Conservation (phyloP, 2,113 vertebrate genomes). For the Heliornis fulica region DNA sequence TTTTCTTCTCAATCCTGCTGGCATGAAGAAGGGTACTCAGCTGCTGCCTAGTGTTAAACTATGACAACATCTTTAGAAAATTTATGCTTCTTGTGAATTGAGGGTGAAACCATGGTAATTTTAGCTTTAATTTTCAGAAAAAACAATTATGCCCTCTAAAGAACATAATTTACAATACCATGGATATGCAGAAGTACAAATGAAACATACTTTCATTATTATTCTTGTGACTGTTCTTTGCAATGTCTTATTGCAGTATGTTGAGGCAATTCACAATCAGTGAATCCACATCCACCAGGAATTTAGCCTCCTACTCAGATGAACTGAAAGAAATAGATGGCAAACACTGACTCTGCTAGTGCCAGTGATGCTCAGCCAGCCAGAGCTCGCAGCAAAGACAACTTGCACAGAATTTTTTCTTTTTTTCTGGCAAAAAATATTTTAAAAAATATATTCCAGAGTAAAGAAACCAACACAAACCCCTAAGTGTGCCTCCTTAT, state of each 20-base stretch:
- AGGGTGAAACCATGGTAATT: background rate
- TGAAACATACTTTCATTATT: background rate
- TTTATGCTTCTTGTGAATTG: background rate
- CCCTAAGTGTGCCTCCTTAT: background rate
- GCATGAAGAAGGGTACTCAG: no score
- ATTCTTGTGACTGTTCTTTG: background rate
- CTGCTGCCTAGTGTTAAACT: no score
- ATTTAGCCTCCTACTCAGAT: background rate
- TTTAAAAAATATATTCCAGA: background rate
- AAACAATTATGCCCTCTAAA: background rate
- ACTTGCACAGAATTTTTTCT: background rate
- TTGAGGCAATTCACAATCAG: background rate
- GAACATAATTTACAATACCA: background rate
- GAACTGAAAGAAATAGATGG: background rate
- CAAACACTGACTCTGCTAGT: background rate
- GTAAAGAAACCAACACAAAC: background rate
- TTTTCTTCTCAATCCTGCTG: no score
- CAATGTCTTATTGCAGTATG: background rate
- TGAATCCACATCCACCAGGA: background rate
- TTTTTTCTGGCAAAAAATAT: background rate
- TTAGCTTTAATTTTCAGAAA: background rate
- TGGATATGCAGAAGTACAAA: background rate
- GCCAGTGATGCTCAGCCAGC: background rate
- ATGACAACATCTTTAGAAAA: background rate
- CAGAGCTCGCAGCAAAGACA: background rate